Evolutionary conservation across 2,113 vertebrate genomes (phyloP).

Genomic region (Pontoporia blainvillei): DNA sequence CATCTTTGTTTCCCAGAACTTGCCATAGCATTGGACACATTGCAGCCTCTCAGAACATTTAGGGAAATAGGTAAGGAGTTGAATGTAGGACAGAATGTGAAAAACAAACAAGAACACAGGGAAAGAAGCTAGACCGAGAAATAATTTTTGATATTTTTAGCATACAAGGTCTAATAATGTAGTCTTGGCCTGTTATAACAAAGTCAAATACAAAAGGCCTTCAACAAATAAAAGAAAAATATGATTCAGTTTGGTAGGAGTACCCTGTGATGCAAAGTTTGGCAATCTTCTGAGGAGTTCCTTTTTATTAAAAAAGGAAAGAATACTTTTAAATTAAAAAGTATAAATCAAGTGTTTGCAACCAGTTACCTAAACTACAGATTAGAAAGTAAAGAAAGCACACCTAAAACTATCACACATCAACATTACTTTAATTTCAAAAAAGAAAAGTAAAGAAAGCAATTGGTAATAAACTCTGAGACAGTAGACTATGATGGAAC

Average conservation of each 20-base stretch:
- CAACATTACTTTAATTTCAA: not conserved
- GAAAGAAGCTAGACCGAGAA: not conserved
- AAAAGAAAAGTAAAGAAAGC: not conserved
- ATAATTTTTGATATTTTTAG: not conserved
- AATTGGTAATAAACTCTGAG: not conserved
- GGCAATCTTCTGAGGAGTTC: not conserved
- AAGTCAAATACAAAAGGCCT: not conserved
- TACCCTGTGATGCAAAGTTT: not conserved
- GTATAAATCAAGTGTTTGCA: not conserved
- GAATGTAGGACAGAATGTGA: not conserved
- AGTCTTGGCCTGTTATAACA: not conserved
- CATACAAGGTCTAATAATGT: not conserved
- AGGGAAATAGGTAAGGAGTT: not conserved
- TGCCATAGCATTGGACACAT: not conserved
- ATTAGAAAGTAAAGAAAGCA: not conserved
- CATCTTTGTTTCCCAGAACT: not conserved
- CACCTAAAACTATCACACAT: not conserved
- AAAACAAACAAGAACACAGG: not conserved
- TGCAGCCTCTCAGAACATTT: not conserved
- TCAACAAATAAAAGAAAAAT: not conserved
- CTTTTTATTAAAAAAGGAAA: not conserved
- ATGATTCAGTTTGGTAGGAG: not conserved
- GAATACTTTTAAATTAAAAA: not conserved
- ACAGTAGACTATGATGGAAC: not conserved
- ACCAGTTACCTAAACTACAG: not conserved